Conservation (phyloP, 2,888 invertebrate genomes). For the Volucella inanis region DNA sequence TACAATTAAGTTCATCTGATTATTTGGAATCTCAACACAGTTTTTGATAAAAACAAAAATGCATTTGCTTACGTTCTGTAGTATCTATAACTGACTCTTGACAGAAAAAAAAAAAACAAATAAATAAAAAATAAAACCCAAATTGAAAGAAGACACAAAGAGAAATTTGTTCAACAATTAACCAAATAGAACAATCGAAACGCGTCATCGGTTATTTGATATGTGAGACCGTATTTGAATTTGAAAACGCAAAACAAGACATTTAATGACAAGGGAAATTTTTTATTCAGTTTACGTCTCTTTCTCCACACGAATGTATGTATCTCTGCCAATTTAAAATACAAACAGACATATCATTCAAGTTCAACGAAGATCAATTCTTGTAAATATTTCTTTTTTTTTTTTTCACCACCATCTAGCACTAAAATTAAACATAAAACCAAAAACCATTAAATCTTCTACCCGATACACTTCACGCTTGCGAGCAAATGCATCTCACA, state of each 20-base stretch:
- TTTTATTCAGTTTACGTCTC: not conserved
- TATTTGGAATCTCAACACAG: not conserved
- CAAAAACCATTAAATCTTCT: conserved; percentile 4
- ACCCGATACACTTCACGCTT: not conserved
- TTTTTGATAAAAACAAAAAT: not conserved
- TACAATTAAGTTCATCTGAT: conserved; percentile 44
- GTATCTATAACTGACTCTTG: not conserved
- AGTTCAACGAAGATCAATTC: conserved; percentile 17
- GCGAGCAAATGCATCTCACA: conserved; percentile 22
- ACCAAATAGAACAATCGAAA: conserved; percentile 4
- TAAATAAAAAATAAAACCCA: conserved; percentile 24
- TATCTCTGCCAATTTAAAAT: not conserved
- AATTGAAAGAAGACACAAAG: conserved; percentile 3
- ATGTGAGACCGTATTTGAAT: conserved; percentile 48
- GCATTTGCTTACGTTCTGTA: not conserved
- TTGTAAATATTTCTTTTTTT: not conserved
- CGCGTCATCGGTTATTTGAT: conserved; percentile 39
- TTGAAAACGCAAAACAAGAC: conserved; percentile 5
- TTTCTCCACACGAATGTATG: not conserved
- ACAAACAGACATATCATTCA: conserved; percentile 15
- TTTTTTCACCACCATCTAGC: conserved; percentile 7
- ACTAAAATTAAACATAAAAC: conserved; percentile 4
- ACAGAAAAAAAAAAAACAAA: not conserved
- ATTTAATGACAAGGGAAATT: conserved; percentile 40
- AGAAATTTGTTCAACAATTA: conserved; percentile 6